Evolutionary conservation across 1,140 invertebrate species (phyloP), one percentile per base, ranked within the genome.

Genomic region (Drosophila aff.): DNA sequence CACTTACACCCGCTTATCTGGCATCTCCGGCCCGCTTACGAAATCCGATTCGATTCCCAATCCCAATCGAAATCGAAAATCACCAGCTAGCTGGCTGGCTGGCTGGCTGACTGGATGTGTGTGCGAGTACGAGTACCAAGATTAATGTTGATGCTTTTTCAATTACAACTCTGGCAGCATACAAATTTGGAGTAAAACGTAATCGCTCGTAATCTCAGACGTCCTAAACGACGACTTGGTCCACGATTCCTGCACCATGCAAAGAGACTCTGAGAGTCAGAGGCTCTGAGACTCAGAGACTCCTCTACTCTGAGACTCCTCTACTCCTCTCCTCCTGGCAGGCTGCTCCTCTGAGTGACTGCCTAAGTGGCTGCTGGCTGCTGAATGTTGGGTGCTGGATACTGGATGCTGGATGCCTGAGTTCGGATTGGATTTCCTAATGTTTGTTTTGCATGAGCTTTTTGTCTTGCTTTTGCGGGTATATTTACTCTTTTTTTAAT

Each of bases 141-240:
- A 92, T 92, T 92, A 92, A 92, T 92, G 91, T 92, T 92, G 91
- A 92, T 92, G 91, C 91, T 91, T 92, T 92, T 92, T 92, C 91
- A 92, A 92, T 92, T 92, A 92, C 91, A 91, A 89, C 83, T 81
- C 73, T 91, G 87, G 82, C 84, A 89, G 84, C 86, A 90, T 91
- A 90, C 86, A 90, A 90, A 90, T 90, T 91, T 91, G 89, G 89
- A 91, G 83, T 91, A 91, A 91, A 91, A 90, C 85, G 85, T 90
- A 90, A 90, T 90, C 85, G 82, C 64, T 85, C 79, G 89, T 91
- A 89, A 91, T 91, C 87, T 91, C 87, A 91, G 84, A 91, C 87
- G 84, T 91, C 87, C 81, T 91, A 91, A 83, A 87, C 87, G 87
- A 91, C 87, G 74, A 80, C 76, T 65, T 52, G 76, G 52, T 67